Percentiles rank a stretch among this genome's conserved stretches.
phyloP scores from a whole-genome alignment of 2,113 vertebrate species.

The Garra rufa region DNA sequence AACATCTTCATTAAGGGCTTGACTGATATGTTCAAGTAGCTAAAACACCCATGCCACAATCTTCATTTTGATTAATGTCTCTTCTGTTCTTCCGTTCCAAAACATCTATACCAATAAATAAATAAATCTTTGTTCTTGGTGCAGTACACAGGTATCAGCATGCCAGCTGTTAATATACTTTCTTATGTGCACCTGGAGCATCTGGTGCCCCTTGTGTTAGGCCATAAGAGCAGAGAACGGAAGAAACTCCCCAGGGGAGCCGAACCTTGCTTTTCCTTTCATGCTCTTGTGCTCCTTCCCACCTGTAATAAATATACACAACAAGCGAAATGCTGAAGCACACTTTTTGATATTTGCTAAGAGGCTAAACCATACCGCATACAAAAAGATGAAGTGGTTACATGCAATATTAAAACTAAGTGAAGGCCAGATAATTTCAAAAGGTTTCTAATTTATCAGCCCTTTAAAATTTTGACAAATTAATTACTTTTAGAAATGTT shows the following conservation, averaged over 20 bases:
- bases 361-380: background rate
- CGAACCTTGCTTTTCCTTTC: constrained; percentile 2
- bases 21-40: background rate
- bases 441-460: background rate
- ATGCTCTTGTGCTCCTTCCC: background rate
- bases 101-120: background rate
- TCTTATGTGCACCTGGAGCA: constrained; percentile 17
- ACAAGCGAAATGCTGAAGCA: constrained; percentile 3
- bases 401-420: background rate
- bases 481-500: background rate
- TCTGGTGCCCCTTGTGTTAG: constrained; percentile 10
- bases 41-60: background rate
- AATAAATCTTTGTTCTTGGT: background rate
- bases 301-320: constrained; percentile 6
- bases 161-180: constrained; percentile 17
- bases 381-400: background rate
- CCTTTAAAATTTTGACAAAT: constrained; percentile 12
- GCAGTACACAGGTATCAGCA: background rate
- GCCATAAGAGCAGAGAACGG: background rate
- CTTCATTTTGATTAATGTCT: background rate
- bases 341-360: background rate
- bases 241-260: constrained; percentile 1
- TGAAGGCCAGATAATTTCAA: background rate
- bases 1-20: too few species aligned
- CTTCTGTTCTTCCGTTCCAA: background rate